phyloP scores from a whole-genome alignment of 2,113 vertebrate genomes.

The Pogona vitticeps region DNA sequence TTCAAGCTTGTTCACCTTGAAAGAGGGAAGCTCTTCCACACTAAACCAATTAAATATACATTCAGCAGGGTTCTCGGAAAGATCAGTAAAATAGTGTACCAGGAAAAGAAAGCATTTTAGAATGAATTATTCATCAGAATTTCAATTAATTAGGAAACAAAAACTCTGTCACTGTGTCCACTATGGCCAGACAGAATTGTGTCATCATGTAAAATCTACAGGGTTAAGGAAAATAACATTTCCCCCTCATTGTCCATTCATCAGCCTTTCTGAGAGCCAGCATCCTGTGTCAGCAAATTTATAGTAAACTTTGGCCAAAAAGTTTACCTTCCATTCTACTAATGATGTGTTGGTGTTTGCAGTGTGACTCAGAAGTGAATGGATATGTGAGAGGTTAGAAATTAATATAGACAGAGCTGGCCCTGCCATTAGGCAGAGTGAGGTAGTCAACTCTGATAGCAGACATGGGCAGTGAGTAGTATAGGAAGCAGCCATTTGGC shows the following conservation, averaged over 20 bases:
- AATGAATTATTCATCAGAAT: conserved; percentile 58
- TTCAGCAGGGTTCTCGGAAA: conserved; percentile 34
- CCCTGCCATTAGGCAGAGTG: not conserved
- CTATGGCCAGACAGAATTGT: not conserved
- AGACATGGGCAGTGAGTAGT: not conserved
- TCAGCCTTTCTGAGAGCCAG: conserved; percentile 13
- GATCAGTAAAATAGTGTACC: conserved; percentile 18
- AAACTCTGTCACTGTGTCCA: not conserved
- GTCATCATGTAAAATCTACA: conserved; percentile 6
- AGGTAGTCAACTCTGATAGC: not conserved
- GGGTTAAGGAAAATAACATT: conserved; percentile 42
- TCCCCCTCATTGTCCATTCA: conserved; percentile 16
- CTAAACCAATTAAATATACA: conserved; percentile 53
- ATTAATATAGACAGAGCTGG: conserved; percentile 40
- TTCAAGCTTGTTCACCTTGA: conserved; percentile 49
- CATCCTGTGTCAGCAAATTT: conserved; percentile 48
- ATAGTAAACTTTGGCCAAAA: conserved; percentile 43
- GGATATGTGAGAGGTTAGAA: conserved; percentile 21
- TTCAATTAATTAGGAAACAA: conserved; percentile 21
- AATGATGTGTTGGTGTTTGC: not conserved
- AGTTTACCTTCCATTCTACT: conserved; percentile 37
- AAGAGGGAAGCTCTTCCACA: conserved; percentile 24
- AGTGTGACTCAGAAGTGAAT: not conserved
- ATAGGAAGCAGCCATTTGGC: not conserved
- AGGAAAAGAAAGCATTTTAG: conserved; percentile 38